phyloP scores from a whole-genome alignment of 2,888 invertebrate genomes.

The Diadromus collaris region DNA sequence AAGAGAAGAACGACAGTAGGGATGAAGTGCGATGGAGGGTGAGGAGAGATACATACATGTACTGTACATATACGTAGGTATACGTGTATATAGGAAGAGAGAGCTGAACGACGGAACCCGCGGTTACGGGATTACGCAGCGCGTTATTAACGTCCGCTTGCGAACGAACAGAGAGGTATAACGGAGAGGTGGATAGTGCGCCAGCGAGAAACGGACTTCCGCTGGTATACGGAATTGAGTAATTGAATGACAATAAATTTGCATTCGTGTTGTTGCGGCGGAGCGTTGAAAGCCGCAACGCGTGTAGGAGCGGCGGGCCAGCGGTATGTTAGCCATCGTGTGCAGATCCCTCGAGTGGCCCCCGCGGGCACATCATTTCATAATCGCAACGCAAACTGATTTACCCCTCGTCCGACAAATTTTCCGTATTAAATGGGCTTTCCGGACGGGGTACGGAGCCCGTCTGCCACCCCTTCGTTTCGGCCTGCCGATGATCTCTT shows the following conservation, averaged over 20 bases:
- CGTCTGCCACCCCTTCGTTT: background rate
- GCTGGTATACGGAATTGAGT: slow-evolving; percentile 73
- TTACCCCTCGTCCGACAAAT: slow-evolving; percentile 68
- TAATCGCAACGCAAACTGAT: slow-evolving; percentile 76
- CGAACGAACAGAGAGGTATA: slow-evolving; percentile 58
- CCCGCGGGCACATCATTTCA: slow-evolving; percentile 74
- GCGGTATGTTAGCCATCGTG: slow-evolving; percentile 35
- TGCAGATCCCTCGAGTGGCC: slow-evolving; percentile 48
- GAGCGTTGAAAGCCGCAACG: slow-evolving; percentile 73
- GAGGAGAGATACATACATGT: background rate
- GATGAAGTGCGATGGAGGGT: slow-evolving; percentile 11
- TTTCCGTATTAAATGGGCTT: slow-evolving; percentile 64
- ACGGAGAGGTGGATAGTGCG: slow-evolving; percentile 16
- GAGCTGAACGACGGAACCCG: slow-evolving; percentile 64
- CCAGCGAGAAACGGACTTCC: slow-evolving; percentile 49
- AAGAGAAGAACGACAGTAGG: slow-evolving; percentile 55
- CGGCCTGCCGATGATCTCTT: slow-evolving; percentile 39
- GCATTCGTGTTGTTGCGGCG: slow-evolving; percentile 77
- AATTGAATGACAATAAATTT: slow-evolving; percentile 79
- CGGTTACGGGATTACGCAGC: slow-evolving; percentile 69
- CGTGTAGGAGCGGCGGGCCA: slow-evolving; percentile 65
- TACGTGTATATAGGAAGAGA: background rate
- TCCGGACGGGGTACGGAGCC: slow-evolving; percentile 28
- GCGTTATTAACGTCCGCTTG: slow-evolving; percentile 74
- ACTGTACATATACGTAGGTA: too few species aligned